A percentile compares a stretch with the other conserved stretches of the same genome.
phyloP scores from a whole-genome alignment of 2,797 vertebrate genomes.

The Notolepis coatsorum region DNA sequence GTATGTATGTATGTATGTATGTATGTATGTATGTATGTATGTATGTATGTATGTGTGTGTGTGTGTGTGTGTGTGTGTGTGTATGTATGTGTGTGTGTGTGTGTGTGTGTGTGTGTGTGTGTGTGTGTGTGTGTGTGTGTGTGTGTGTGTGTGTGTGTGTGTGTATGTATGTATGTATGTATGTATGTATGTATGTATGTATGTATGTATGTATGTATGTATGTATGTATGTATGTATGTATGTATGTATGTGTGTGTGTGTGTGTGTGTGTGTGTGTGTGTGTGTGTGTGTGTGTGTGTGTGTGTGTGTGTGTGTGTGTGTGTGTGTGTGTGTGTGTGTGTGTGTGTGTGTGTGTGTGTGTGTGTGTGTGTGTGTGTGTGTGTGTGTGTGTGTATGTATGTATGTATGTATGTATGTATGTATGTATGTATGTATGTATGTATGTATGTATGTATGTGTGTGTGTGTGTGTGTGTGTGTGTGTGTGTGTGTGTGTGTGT shows the following conservation, averaged over 20 bases:
- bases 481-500: not conserved
- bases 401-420: not conserved
- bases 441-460: not conserved
- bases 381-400: not conserved
- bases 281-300: conserved; percentile 25
- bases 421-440: not conserved
- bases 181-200: conserved; percentile 17
- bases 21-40: conserved; percentile 11
- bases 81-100: not conserved
- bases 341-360: conserved; percentile 22
- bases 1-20: no score
- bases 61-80: not conserved
- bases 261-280: conserved; percentile 22
- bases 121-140: conserved; percentile 10
- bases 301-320: conserved; percentile 11
- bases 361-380: conserved; percentile 5
- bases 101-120: conserved; percentile 35
- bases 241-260: not conserved
- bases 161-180: no score
- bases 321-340: no score
- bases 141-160: no score
- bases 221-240: not conserved
- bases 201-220: no score
- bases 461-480: not conserved
- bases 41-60: no score